phyloP scores from a whole-genome alignment of 2,888 invertebrate genomes.

The Eristalis arbustorum region DNA sequence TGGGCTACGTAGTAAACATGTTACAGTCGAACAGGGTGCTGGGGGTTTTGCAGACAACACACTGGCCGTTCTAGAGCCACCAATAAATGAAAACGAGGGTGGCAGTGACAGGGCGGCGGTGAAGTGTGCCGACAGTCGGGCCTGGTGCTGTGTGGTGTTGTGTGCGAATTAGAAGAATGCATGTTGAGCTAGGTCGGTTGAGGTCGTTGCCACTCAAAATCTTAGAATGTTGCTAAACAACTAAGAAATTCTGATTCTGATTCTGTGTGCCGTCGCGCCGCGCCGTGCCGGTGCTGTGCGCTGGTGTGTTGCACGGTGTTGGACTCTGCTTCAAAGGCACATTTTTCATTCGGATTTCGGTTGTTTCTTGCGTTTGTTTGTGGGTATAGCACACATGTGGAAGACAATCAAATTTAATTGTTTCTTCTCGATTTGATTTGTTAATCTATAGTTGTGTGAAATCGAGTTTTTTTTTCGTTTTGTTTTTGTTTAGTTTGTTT shows the following conservation, averaged over 20 bases:
- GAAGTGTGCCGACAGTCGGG: constrained; percentile 22
- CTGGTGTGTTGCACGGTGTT: constrained; percentile 48
- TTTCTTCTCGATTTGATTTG: constrained; percentile 3
- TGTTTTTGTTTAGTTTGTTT: constrained; percentile 14
- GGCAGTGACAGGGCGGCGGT: constrained; percentile 20
- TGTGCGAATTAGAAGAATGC: constrained; percentile 70
- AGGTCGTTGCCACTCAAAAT: constrained; percentile 71
- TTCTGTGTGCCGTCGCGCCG: constrained; percentile 2
- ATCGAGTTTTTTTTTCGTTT: constrained; percentile 23
- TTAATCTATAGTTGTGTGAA: constrained; percentile 10
- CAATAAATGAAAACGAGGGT: constrained; percentile 35
- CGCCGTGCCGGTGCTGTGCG: neutral
- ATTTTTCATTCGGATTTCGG: neutral
- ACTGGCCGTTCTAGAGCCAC: constrained; percentile 44
- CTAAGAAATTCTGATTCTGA: constrained; percentile 22
- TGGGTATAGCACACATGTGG: constrained; percentile 2
- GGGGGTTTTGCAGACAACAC: constrained; percentile 46
- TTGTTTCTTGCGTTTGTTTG: neutral
- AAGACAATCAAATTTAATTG: constrained; percentile 13
- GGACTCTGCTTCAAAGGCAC: neutral
- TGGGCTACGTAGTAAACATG: constrained; percentile 19
- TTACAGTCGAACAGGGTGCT: constrained; percentile 50
- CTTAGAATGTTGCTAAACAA: constrained; percentile 69
- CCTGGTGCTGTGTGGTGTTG: constrained; percentile 35
- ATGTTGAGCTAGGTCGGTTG: constrained; percentile 70